Conservation (phyloP, 2,888 invertebrate genomes). For the Nomada ruficornis region DNA sequence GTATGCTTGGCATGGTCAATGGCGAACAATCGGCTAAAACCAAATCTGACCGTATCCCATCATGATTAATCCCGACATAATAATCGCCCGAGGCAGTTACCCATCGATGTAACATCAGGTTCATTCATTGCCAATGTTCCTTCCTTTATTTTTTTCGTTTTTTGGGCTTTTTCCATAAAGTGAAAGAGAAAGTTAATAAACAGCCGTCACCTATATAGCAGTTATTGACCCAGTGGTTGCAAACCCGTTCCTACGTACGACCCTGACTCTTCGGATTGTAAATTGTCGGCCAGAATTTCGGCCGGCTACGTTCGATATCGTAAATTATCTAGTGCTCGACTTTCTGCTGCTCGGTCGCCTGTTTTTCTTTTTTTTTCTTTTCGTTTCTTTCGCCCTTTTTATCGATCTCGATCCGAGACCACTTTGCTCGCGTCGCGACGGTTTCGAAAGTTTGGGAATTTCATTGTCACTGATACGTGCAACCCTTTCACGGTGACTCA, state of each 20-base stretch:
- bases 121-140: slow-evolving; percentile 13
- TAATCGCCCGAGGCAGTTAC: not conserved
- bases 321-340: slow-evolving; percentile 58
- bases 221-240: slow-evolving; percentile 42
- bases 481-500: too few relatives aligned
- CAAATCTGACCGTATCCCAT: not conserved
- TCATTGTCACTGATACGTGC: too few relatives aligned
- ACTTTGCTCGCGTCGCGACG: too few relatives aligned
- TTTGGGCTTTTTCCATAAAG: slow-evolving; percentile 33
- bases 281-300: slow-evolving; percentile 54
- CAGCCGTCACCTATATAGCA: slow-evolving; percentile 66
- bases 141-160: not conserved
- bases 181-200: slow-evolving; percentile 66
- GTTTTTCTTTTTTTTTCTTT: too few relatives aligned
- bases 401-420: too few relatives aligned
- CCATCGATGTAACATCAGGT: not conserved
- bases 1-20: not conserved
- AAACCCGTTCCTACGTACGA: slow-evolving; percentile 47
- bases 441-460: too few relatives aligned
- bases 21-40: not conserved
- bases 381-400: too few relatives aligned
- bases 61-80: not conserved
- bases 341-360: slow-evolving; percentile 30
- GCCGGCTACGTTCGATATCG: slow-evolving; percentile 45
- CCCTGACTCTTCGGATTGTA: slow-evolving; percentile 57